Evolutionary conservation across 2,113 vertebrate species (phyloP), one percentile per base, ranked within the genome.

Genomic region (Cygnus atratus): DNA sequence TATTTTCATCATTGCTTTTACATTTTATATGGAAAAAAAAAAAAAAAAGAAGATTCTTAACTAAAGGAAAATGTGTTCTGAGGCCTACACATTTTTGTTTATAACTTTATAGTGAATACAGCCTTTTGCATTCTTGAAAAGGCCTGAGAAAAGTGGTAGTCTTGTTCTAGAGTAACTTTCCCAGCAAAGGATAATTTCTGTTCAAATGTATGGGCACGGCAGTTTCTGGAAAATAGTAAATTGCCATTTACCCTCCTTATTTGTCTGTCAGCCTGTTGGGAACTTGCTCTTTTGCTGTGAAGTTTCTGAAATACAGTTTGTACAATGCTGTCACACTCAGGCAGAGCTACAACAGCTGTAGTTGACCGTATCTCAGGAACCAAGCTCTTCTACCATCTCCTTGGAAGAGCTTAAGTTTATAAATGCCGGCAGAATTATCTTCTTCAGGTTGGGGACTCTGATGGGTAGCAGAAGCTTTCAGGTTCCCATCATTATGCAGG

Each of bases 1-100:
- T 67, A 71, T 75, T 93, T 95, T 65, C 44, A 62, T 89, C 81
- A 88, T 55, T 92, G 41, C 22, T 93, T 93, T 91, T 68, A 83
- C 52, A 66, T 94, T 95, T 85, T 59, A 89, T 79, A 75, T 78
- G 58, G 67, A 88, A 91, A 71, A 39, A 84, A 89, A 92, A 87
- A 28, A 74, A 94, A 74, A 94, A 75, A 35, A 84, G 83, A 86
- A 88, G 28, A 76, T 77, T 72, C 73, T 54, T 70, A 86, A 54
- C 72, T 75, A 84, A 93, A 92, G 73, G 19, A 91, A 87, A 48
- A 71, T 11, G 19, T 46, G 83, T 95, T 54, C 83, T 70, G 79
- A 91, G 61, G 33, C 26, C 78, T 72, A 28, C 1, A 17, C 16
- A 13, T 33, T 77, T 74, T 63, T 87, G 33, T 77, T 41, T 81